Base-by-base conservation (phyloP, 2,888 invertebrate genomes). In the Mythimna pallens region DNA sequence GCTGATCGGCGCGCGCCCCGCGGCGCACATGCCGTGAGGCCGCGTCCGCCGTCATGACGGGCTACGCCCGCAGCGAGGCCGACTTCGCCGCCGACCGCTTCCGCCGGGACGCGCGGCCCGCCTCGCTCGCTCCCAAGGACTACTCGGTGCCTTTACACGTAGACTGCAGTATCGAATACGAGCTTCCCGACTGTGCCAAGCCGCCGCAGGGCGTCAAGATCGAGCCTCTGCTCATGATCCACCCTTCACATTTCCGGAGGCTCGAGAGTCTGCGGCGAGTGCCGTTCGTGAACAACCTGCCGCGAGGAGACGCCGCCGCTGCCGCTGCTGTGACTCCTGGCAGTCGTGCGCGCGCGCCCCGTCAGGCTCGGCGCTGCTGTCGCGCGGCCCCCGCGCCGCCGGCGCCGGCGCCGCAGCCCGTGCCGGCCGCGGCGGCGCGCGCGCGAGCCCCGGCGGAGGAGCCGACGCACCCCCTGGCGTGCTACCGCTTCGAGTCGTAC, bases 101-200 rank as follows among this genome's bases (percentile, higher is more conserved):
- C 90, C 93, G 94, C 87, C 93, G 94, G 91, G 94, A 95, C 89
- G 91, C 93, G 91, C 95, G 94, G 91, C 94, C 95, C 82, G 94
- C 94, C 91, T 93, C 94, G 92, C 94, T 95, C 89, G 96, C 97
- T 89, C 97, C 97, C 93, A 98, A 98, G 96, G 98, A 98, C 94
- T 98, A 98, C 96, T 97, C 97, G 93, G 97, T 98, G 94, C 98
- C 98, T 90, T 97, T 98, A 93, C 98, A 98, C 96, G 98, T 98
- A 93, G 98, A 98, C 95, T 98, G 98, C 96, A 98, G 98, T 96
- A 98, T 98, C 90, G 98, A 98, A 96, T 98, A 98, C 97, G 98
- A 98, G 97, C 97, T 98, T 94, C 98, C 98, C 90, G 98, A 98
- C 94, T 98, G 98, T 96, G 98, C 98, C 87, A 98, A 98, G 96